Evolutionary conservation across 2,113 vertebrate species (phyloP).

Genomic region (Okapia johnstoni): DNA sequence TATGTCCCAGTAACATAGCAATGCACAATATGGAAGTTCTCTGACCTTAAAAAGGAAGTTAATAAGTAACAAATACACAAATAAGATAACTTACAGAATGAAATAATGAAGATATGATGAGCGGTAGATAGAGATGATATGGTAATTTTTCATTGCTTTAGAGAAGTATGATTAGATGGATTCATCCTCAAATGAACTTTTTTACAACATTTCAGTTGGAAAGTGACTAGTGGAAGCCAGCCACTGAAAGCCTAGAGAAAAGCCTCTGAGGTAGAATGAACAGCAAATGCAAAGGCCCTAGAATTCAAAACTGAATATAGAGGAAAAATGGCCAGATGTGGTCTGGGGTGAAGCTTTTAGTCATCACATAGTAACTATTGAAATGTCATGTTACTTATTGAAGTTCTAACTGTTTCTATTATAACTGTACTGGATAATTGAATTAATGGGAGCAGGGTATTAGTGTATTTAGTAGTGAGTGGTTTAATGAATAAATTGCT

Average conservation of each 20-base stretch:
- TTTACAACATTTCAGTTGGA: background rate
- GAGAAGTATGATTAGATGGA: background rate
- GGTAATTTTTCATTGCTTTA: background rate
- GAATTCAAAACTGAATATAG: background rate
- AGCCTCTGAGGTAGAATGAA: background rate
- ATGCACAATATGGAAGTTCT: background rate
- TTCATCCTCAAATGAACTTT: background rate
- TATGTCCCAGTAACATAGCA: background rate
- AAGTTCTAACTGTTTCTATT: conserved; percentile 16
- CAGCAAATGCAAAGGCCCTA: background rate
- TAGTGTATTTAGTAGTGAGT: conserved; percentile 17
- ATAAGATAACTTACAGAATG: background rate
- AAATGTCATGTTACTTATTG: background rate
- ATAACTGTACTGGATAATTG: background rate
- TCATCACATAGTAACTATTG: background rate
- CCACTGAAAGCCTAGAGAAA: background rate
- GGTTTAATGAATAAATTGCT: conserved; percentile 37
- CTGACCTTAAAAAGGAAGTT: background rate
- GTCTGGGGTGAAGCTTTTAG: background rate
- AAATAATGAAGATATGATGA: background rate
- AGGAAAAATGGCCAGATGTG: background rate
- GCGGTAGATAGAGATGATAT: background rate
- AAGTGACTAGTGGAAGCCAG: background rate
- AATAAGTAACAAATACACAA: background rate
- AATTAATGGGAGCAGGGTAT: conserved; percentile 7